phyloP scores from a whole-genome alignment of 2,888 invertebrate species.

The Scaptomyza polygonia region DNA sequence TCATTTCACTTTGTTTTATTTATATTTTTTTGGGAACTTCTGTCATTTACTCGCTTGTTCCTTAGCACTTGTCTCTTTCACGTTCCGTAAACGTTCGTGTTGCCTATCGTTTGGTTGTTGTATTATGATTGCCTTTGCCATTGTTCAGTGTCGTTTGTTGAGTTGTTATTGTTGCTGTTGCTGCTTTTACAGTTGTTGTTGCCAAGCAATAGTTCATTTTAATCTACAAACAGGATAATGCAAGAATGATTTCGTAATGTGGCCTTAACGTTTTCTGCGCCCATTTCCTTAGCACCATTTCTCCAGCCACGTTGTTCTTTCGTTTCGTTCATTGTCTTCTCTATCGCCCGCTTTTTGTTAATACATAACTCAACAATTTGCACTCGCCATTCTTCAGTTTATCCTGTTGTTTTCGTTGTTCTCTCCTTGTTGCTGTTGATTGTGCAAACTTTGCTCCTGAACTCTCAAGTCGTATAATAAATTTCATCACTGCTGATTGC shows the following conservation, averaged over 20 bases:
- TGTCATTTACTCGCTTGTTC: slow-evolving; percentile 36
- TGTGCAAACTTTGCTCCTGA: slow-evolving; percentile 55
- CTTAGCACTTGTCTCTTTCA: no score
- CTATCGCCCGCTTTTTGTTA: slow-evolving; percentile 56
- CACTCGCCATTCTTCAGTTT: slow-evolving; percentile 16
- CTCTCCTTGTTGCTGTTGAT: slow-evolving; percentile 51
- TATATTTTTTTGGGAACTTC: slow-evolving; percentile 18
- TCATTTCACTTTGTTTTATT: slow-evolving; percentile 1
- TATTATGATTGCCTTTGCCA: slow-evolving; percentile 73
- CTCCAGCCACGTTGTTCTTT: background rate
- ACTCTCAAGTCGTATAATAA: slow-evolving; percentile 65
- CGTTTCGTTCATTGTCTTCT: slow-evolving; percentile 51
- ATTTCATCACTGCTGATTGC: slow-evolving; percentile 71
- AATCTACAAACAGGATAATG: slow-evolving; percentile 78
- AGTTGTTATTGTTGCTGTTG: slow-evolving; percentile 25
- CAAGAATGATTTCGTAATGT: slow-evolving; percentile 78
- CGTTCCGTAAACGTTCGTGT: slow-evolving; percentile 63
- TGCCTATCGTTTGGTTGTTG: slow-evolving; percentile 72
- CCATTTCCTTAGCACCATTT: slow-evolving; percentile 24
- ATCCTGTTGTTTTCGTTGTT: slow-evolving; percentile 22
- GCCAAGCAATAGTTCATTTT: slow-evolving; percentile 78
- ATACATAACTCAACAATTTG: no score
- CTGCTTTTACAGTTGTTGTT: slow-evolving; percentile 38
- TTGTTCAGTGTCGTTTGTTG: slow-evolving; percentile 56
- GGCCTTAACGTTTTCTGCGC: slow-evolving; percentile 50